Percentiles rank a stretch among this genome's conserved stretches.
These are phyloP conservation scores for Crematogaster levior DNA, from an alignment of 2,888 invertebrate genomes.

Conservation along the genomic window DNA sequence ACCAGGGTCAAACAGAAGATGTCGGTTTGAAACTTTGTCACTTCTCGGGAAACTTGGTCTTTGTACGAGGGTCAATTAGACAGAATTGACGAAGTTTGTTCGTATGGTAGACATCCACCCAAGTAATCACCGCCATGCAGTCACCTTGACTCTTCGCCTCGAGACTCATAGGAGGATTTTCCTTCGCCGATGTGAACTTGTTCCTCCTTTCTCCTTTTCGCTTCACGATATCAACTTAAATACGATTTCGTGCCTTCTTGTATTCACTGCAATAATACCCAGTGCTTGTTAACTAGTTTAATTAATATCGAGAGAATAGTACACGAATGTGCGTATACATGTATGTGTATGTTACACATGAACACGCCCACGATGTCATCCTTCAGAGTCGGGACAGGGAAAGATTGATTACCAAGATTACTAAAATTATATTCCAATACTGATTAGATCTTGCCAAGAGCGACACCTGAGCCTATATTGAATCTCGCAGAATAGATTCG, in stretches of 20 bases:
- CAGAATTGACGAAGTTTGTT: slow-evolving; percentile 74
- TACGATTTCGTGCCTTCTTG: slow-evolving; percentile 47
- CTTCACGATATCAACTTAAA: slow-evolving; percentile 55
- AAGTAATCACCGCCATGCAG: slow-evolving; percentile 58
- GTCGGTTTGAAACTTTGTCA: slow-evolving; percentile 73
- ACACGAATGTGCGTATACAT: slow-evolving; percentile 5
- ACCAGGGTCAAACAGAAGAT: slow-evolving; percentile 74
- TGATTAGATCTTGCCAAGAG: slow-evolving; percentile 59
- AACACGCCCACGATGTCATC: slow-evolving; percentile 53
- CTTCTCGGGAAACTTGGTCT: slow-evolving; percentile 69
- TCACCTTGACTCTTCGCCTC: slow-evolving; percentile 64
- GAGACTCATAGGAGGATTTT: slow-evolving; percentile 57
- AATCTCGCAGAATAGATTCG: slow-evolving; percentile 46
- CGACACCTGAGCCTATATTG: slow-evolving; percentile 52
- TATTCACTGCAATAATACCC: slow-evolving; percentile 55
- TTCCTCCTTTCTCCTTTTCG: slow-evolving; percentile 23
- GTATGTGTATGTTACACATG: slow-evolving; percentile 25
- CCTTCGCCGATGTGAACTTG: slow-evolving; percentile 29
- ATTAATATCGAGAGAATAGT: slow-evolving; percentile 55
- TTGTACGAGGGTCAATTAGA: slow-evolving; percentile 79
- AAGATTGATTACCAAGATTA: slow-evolving; percentile 70
- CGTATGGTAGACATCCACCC: slow-evolving; percentile 62
- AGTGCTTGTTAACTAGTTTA: slow-evolving; percentile 65
- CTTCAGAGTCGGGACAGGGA: slow-evolving; percentile 54
- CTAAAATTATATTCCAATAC: slow-evolving; percentile 62